Evolutionary conservation across 35 echinoderm and acorn worm species (phyloP).

Genomic region (Acanthaster planci): DNA sequence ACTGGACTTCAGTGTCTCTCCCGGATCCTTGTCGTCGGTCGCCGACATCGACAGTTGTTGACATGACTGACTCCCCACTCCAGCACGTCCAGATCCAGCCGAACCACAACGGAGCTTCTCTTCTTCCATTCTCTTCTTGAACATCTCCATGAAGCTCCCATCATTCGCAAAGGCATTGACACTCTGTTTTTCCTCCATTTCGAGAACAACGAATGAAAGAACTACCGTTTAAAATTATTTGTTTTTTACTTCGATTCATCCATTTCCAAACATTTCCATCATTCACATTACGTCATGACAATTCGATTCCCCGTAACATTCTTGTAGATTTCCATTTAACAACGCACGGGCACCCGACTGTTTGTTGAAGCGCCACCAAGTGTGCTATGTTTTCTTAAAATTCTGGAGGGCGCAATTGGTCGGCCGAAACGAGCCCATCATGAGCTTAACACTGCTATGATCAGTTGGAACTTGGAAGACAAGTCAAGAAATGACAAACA

Average conservation of each 20-base stretch:
- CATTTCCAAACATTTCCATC: no score
- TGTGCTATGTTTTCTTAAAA: neutral
- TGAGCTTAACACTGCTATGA: no score
- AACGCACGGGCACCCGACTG: neutral
- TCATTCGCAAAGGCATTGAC: constrained; percentile 54
- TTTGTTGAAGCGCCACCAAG: constrained; percentile 15
- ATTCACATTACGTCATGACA: no score
- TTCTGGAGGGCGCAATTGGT: no score
- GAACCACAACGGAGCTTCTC: constrained; percentile 25
- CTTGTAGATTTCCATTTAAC: neutral
- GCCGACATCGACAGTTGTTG: neutral
- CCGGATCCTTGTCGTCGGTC: neutral
- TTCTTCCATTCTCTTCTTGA: constrained; percentile 49
- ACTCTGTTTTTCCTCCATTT: constrained; percentile 9
- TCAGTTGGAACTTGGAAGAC: no score
- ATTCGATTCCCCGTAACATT: constrained; percentile 15
- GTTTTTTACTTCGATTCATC: no score
- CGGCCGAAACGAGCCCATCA: no score
- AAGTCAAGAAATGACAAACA: no score
- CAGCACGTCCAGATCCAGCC: neutral
- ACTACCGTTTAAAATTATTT: no score
- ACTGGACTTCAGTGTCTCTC: neutral
- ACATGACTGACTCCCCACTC: neutral
- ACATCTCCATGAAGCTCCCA: constrained; percentile 64
- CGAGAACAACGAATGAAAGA: neutral